Evolutionary conservation across 2,888 invertebrate genomes (phyloP), one percentile per base, ranked within the genome.

Genomic region (Lasioglossum zephyrum): DNA sequence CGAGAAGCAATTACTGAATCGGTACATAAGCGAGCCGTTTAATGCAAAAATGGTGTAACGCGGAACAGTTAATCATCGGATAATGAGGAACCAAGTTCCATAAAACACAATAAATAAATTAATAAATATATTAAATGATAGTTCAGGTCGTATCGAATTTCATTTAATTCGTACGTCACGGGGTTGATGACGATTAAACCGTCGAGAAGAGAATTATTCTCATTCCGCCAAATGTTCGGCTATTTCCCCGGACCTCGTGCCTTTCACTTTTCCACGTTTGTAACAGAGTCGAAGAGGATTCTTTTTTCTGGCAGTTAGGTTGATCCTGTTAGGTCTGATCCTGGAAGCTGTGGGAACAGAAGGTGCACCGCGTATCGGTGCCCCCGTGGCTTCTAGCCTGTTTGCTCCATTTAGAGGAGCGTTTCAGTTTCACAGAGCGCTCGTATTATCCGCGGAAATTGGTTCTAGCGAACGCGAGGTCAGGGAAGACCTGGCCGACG

Each of bases 391-490:
- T 53, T 9, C 26, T 70, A 69, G 63, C 60, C 36, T 31, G 73
- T 72, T 60, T 89, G 90, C 89, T 90, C 90, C 87, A 91, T 88
- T 89, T 90, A 88, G 79, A 80, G 80, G 75, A 83, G 85, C 73
- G 75, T 83, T 74, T 86, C 80, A 80, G 78, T 78, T 80, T 83
- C 74, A 77, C 78, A 79, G 72, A 78, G 76, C 79, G 89, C 78
- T 77, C 87, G 90, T 90, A 90, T 92, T 92, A 92, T 90, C 86
- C 89, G 88, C 89, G 92, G 92, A 93, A 93, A 93, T 93, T 92
- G 92, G 93, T 93, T 92, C 92, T 88, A 90, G 92, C 89, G 91
- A 93, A 93, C 90, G 91, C 90, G 92, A 91, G 93, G 93, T 93
- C 93, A 93, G 89, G 87, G 69, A 86, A 92, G 91, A 91, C 84